Evolutionary conservation across 1,140 invertebrate species (phyloP).

Genomic region (Lordiphosa stackelbergi): DNA sequence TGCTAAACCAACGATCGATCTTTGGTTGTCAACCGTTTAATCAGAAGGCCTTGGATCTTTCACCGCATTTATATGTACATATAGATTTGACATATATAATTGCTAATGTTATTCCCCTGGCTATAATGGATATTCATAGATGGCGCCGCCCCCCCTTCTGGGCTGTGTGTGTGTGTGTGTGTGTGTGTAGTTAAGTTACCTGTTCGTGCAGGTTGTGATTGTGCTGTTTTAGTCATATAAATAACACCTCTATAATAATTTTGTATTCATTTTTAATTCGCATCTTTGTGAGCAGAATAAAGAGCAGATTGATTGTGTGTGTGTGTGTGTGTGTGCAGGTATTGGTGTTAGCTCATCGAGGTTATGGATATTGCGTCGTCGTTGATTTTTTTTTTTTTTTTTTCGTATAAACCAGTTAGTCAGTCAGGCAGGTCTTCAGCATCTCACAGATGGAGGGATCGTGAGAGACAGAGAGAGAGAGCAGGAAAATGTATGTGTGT

Average conservation of each 20-base stretch:
- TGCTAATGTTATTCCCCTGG: conserved; percentile 55
- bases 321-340: conserved; percentile 27
- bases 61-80: neutral
- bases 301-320: conserved; percentile 21
- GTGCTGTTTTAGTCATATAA: conserved; percentile 43
- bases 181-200: conserved; percentile 31
- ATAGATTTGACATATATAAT: conserved; percentile 39
- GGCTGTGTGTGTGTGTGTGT: conserved; percentile 42
- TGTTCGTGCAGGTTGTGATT: conserved; percentile 15
- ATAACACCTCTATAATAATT: conserved; percentile 71
- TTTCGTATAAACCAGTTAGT: conserved; percentile 69
- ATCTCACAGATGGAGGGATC: conserved; percentile 38
- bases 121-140: conserved; percentile 10
- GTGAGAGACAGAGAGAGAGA: neutral
- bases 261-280: conserved; percentile 70
- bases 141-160: conserved; percentile 2
- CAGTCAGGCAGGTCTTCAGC: conserved; percentile 62
- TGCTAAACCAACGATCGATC: conserved; percentile 4
- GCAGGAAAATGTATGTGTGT: conserved; percentile 16
- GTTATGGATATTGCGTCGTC: conserved; percentile 72
- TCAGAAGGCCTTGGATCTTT: neutral
- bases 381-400: conserved; percentile 39
- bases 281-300: conserved; percentile 57
- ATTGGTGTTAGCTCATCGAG: conserved; percentile 73
- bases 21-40: neutral